A percentile compares a stretch with the other conserved stretches of the same genome.
Conservation (phyloP, 2,113 vertebrate species). For the Pelodiscus sinensis region DNA sequence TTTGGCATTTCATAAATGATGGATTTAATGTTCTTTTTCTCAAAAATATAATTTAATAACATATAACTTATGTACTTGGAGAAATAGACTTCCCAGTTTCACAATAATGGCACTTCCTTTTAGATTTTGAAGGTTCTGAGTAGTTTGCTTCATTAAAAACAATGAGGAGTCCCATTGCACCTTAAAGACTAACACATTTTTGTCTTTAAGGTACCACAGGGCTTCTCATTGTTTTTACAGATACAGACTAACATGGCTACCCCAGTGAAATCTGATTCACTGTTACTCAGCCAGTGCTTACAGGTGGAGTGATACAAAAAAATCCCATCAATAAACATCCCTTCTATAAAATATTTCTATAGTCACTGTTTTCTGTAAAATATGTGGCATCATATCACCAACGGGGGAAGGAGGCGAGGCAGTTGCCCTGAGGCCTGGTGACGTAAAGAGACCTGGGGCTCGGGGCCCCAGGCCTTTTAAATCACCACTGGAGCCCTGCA, state of each 20-base stretch:
- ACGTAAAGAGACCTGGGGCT: no score
- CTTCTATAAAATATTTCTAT: background rate
- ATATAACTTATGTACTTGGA: background rate
- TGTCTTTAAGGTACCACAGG: no score
- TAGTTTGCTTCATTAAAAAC: no score
- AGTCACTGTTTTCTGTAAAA: background rate
- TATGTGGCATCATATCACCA: background rate
- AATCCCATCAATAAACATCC: background rate
- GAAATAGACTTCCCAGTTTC: background rate
- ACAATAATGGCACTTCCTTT: fast-evolving
- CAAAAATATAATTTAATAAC: fast-evolving
- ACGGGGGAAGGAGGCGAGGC: no score
- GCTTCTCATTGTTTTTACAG: no score
- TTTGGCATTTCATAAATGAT: background rate
- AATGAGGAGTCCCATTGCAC: no score
- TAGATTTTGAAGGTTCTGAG: background rate
- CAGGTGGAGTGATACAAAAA: background rate
- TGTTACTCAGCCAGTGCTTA: background rate
- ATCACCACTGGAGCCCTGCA: no score
- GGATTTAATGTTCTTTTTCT: background rate
- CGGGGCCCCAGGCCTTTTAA: no score
- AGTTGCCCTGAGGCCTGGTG: no score
- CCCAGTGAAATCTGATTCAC: background rate
- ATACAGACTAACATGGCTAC: no score
- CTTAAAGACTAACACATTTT: no score